Evolutionary conservation across 1,140 invertebrate genomes (phyloP), one percentile per base, ranked within the genome.

Genomic region (Neuroterus valhalla): DNA sequence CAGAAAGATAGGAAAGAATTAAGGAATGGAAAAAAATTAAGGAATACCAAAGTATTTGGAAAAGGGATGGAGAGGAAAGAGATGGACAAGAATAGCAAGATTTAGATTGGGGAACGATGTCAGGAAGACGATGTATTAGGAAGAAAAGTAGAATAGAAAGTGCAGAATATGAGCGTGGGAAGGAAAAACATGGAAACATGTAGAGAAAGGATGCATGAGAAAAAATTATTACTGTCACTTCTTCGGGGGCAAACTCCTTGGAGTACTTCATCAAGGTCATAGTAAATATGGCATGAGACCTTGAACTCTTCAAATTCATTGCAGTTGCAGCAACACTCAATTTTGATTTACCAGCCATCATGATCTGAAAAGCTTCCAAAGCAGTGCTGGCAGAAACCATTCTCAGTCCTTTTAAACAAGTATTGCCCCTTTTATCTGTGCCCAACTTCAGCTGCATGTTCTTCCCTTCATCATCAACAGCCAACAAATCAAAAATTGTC

Each of bases 271-370:
- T 84, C 50, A 98, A 87, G 77, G 94, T 95, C 15, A 98, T 93
- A 0, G 93, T 94, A 79, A 97, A 97, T 74, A 98, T 94, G 70
- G 94, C 96, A 86, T 96, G 97, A 0, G 95, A 96, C 68, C 96
- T 90, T 50, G 95, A 96, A 0, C 95, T 97, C 66, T 93, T 93
- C 0, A 93, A 88, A 88, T 98, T 97, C 1, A 97, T 88, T 0
- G 93, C 91, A 0, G 96, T 97, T 1, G 93, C 90, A 0, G 95
- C 94, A 73, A 95, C 94, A 19, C 93, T 93, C 15, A 97, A 89
- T 83, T 95, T 96, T 17, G 92, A 91, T 81, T 94, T 91, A 1
- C 96, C 96, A 68, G 93, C 92, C n/a, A 93, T 91, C 70, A 97
- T 88, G 26, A 96, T 87, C 72, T 93, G 91, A 81, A 94, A 94